These are phyloP conservation scores for Sinelater perroti DNA, from an alignment of 2,888 invertebrate species.

Conservation along the genomic window DNA sequence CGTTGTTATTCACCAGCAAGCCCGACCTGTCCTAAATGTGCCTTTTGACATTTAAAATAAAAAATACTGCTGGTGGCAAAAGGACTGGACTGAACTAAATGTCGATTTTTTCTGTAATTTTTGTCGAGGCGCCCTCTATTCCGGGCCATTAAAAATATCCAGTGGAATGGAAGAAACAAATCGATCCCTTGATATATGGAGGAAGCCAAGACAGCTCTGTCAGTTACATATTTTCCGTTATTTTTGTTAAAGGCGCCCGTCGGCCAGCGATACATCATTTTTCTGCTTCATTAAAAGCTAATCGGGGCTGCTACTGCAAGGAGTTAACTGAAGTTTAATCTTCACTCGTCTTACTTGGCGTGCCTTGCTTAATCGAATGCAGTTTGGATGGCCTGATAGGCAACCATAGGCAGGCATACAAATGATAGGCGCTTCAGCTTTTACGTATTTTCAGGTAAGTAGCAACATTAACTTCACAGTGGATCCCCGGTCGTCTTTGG, in stretches of 20 bases:
- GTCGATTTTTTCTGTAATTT: constrained; percentile 12
- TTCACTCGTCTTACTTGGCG: no score
- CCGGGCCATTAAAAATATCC: constrained; percentile 20
- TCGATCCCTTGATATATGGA: constrained; percentile 23
- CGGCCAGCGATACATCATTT: constrained; percentile 9
- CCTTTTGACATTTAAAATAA: no score
- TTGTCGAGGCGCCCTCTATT: constrained; percentile 12
- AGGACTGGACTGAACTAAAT: constrained; percentile 2
- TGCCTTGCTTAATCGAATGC: no score
- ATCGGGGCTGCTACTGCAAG: constrained; percentile 16
- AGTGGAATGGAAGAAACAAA: constrained; percentile 18
- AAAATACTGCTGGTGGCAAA: no score
- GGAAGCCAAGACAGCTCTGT: constrained; percentile 17
- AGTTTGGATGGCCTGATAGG: no score
- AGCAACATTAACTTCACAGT: no score
- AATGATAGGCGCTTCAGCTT: no score
- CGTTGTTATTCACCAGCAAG: no score
- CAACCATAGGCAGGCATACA: no score
- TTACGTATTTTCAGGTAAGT: no score
- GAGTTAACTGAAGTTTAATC: constrained; percentile 20
- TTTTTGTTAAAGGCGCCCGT: constrained; percentile 9
- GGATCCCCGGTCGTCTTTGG: background rate
- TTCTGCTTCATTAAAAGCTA: constrained; percentile 25
- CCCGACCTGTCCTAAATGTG: no score
- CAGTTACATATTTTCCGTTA: constrained; percentile 23